Base-by-base conservation (phyloP, 2,888 invertebrate species). In the Ornithoptera priamus region DNA sequence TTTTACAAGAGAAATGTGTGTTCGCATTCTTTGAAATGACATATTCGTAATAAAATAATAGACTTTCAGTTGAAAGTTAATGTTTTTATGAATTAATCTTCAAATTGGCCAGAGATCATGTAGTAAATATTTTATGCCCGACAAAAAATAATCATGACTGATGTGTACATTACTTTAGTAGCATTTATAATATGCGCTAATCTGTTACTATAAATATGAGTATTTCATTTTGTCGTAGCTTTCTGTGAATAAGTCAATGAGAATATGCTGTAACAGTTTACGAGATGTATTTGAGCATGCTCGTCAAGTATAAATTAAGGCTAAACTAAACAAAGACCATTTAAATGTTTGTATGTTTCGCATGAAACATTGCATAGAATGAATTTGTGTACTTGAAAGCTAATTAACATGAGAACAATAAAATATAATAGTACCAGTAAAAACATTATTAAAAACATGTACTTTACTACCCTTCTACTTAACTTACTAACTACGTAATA, bases 251-350 rank as follows among this genome's bases (percentile, higher is more conserved):
- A 20, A 20, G 57, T 7, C n/a, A 20, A 18, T 57, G n/a, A 57
- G 6, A 20, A 20, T 17, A 18, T 20, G 20, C 20, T 57, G 59
- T 68, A 64, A 68, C 20, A 12, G 30, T 50, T 53, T 59, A 68
- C 39, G 20, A 68, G 46, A 58, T 64, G 53, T 58, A 66, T 46
- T 36, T 6, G 53, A 22, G 46, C 36, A 36, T 20, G 58, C 50
- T 59, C 42, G 53, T 50, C 18, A 50, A 50, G 50, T 59, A 59
- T 18, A 58, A 58, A 62, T 57, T 65, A 58, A 69, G 22, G 62
- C 56, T 53, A 67, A 60, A 65, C 42, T n/a, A 42, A 46, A 69
- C 69, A 69, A 69, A 69, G 69, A 69, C 53, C 30, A 69, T 61
- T 64, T 39, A 59, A 60, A 65, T 53, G 61, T 46, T 30, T 53